Evolutionary conservation across 2,797 vertebrate genomes (phyloP).

Genomic region (Syngnathus acus): DNA sequence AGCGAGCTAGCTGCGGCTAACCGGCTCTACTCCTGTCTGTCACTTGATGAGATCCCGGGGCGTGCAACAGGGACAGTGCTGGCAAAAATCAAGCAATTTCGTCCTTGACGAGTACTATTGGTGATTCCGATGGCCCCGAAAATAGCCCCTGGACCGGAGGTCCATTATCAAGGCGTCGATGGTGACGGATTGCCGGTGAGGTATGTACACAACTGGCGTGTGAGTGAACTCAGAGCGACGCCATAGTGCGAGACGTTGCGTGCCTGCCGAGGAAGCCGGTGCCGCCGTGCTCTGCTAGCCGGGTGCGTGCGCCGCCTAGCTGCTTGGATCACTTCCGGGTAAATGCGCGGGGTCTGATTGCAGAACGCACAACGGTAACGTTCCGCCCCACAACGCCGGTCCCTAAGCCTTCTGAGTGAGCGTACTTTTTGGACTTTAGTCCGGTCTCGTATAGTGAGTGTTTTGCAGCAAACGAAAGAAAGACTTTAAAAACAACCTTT

Average conservation of each 20-base stretch:
- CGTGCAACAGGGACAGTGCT: slow-evolving; percentile 66
- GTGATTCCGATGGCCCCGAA: slow-evolving; percentile 61
- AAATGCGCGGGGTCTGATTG: slow-evolving; percentile 28
- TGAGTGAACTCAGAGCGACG: slow-evolving; percentile 58
- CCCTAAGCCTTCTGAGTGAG: too few species aligned
- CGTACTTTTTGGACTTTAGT: too few species aligned
- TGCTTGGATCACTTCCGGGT: slow-evolving; percentile 83
- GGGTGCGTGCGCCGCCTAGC: slow-evolving; percentile 67
- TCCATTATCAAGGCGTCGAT: slow-evolving; percentile 80
- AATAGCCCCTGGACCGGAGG: slow-evolving; percentile 70
- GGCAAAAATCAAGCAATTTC: slow-evolving; percentile 64
- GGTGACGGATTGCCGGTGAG: slow-evolving; percentile 77
- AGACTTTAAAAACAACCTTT: too few species aligned
- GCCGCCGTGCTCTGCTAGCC: slow-evolving; percentile 71
- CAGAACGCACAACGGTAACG: too few species aligned
- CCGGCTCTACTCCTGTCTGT: slow-evolving; percentile 64
- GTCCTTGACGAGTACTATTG: slow-evolving; percentile 59
- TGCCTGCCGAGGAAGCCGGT: slow-evolving; percentile 78
- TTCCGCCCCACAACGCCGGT: too few species aligned
- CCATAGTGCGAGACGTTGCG: slow-evolving; percentile 74
- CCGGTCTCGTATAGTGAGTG: too few species aligned
- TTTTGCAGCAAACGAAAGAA: too few species aligned
- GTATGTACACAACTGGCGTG: slow-evolving; percentile 67
- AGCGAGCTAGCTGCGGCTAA: slow-evolving; percentile 62
- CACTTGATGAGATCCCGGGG: slow-evolving; percentile 73